Percentiles rank a stretch among this genome's conserved stretches.
phyloP scores from a whole-genome alignment of 2,113 vertebrate genomes.

The Hiodon alosoides region DNA sequence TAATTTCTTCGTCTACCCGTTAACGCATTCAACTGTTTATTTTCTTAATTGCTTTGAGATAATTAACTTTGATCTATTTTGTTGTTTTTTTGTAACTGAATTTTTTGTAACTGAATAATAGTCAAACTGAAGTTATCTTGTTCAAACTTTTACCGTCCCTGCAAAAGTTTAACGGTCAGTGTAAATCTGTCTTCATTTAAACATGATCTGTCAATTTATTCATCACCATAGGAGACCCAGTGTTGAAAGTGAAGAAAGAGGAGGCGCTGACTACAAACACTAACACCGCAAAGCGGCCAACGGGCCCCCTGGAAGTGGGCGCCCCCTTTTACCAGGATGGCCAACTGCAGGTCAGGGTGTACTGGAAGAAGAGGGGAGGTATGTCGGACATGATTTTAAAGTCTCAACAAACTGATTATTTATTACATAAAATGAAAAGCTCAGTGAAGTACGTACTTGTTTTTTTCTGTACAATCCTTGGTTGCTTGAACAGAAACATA shows the following conservation, averaged over 20 bases:
- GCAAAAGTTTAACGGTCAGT: too few species aligned
- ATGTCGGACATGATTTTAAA: conserved; percentile 24
- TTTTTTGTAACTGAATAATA: too few species aligned
- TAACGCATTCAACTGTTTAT: too few species aligned
- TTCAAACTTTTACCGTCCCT: too few species aligned
- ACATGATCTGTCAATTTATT: conserved; percentile 25
- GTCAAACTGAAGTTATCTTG: too few species aligned
- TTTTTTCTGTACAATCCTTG: not conserved
- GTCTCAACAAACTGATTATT: conserved; percentile 39
- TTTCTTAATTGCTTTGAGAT: too few species aligned
- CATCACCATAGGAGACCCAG: conserved; percentile 42
- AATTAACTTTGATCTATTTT: too few species aligned
- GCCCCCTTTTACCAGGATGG: conserved; percentile 83
- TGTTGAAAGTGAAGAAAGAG: conserved; percentile 56
- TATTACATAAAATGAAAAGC: conserved; percentile 12
- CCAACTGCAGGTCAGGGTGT: conserved; percentile 85
- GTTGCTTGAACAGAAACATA: not conserved
- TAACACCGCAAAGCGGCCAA: conserved; percentile 61
- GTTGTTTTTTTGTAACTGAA: too few species aligned
- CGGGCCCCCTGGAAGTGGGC: conserved; percentile 78
- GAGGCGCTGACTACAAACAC: conserved; percentile 55
- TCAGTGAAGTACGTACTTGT: not conserved
- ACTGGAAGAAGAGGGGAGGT: conserved; percentile 93
- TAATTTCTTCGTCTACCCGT: too few species aligned
- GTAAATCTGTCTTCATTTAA: too few species aligned